These are phyloP conservation scores for Matsumurasca onukii DNA, from an alignment of 1,140 invertebrate genomes.

Conservation along the genomic window DNA sequence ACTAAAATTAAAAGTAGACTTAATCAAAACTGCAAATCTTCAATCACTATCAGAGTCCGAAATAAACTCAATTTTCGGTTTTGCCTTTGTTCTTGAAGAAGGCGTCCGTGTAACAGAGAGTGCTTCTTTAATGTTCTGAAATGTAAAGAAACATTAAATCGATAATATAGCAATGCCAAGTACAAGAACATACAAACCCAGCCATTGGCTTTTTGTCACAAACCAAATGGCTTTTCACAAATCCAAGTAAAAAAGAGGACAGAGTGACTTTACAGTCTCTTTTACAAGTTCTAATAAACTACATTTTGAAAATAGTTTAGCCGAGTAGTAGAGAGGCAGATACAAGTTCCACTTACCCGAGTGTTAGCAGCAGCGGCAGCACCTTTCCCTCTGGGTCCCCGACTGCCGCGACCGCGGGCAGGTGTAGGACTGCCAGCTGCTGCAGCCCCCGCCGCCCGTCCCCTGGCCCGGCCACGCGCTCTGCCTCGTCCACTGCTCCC, in stretches of 20 bases:
- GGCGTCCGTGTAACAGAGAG: background rate
- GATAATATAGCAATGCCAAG: too few species aligned
- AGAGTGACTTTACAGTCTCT: too few species aligned
- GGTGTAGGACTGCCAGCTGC: background rate
- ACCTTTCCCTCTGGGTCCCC: constrained; percentile 9
- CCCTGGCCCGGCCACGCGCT: constrained; percentile 20
- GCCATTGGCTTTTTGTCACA: too few species aligned
- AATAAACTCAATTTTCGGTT: background rate
- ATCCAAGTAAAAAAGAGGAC: too few species aligned
- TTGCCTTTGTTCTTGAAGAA: constrained; percentile 15
- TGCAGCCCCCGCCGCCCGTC: background rate
- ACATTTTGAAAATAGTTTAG: too few species aligned
- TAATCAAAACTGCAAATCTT: too few species aligned
- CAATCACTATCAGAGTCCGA: constrained; percentile 18
- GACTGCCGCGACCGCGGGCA: constrained; percentile 16
- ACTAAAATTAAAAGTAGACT: too few species aligned
- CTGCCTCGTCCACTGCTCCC: constrained; percentile 10
- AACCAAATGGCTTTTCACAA: too few species aligned
- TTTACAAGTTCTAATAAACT: too few species aligned
- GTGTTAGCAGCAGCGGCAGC: background rate
- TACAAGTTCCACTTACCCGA: constrained; percentile 1
- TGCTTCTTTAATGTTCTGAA: constrained; percentile 17
- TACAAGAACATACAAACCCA: too few species aligned
- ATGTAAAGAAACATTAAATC: background rate
- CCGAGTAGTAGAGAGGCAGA: too few species aligned